A percentile compares a stretch with the other conserved stretches of the same genome.
Conservation (phyloP, 2,113 vertebrate genomes). For the Nycticorax nycticorax region DNA sequence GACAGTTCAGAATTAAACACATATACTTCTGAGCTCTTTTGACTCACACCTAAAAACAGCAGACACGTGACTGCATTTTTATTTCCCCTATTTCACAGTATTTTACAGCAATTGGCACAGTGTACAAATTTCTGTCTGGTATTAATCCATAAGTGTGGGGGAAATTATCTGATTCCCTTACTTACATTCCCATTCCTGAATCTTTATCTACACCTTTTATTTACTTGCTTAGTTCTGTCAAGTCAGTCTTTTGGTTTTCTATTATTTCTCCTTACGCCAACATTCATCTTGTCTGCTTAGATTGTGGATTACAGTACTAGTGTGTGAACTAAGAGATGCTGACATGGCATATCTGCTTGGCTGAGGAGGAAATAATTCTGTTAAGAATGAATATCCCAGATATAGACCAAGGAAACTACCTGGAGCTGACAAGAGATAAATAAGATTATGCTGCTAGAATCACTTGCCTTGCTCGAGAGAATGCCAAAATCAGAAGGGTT, state of each 20-base stretch:
- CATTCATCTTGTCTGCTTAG: not conserved
- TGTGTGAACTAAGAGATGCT: constrained; percentile 15
- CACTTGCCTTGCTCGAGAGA: not conserved
- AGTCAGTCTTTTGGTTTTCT: not conserved
- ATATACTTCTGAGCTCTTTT: not conserved
- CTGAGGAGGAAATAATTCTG: constrained; percentile 31
- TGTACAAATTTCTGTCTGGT: not conserved
- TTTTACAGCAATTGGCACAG: not conserved
- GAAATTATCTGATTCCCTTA: not conserved
- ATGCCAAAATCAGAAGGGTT: constrained; percentile 12
- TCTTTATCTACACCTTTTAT: not conserved
- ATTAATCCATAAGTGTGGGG: not conserved
- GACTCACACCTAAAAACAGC: not conserved
- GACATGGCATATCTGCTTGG: constrained; percentile 13
- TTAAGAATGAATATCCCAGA: constrained; percentile 45
- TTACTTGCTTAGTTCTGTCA: not conserved
- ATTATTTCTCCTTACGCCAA: not conserved
- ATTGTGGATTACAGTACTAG: not conserved
- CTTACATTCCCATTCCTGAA: not conserved
- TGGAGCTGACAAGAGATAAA: constrained; percentile 42
- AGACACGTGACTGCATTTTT: not conserved
- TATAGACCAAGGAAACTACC: constrained; percentile 24
- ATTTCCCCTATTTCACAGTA: not conserved
- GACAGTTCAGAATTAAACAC: not conserved
- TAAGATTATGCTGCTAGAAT: constrained; percentile 28